A percentile compares a stretch with the other conserved stretches of the same genome.
These are phyloP conservation scores for Antedon mediterranea DNA, from an alignment of 53 echinoderm and acorn worm genomes.

Conservation along the genomic window DNA sequence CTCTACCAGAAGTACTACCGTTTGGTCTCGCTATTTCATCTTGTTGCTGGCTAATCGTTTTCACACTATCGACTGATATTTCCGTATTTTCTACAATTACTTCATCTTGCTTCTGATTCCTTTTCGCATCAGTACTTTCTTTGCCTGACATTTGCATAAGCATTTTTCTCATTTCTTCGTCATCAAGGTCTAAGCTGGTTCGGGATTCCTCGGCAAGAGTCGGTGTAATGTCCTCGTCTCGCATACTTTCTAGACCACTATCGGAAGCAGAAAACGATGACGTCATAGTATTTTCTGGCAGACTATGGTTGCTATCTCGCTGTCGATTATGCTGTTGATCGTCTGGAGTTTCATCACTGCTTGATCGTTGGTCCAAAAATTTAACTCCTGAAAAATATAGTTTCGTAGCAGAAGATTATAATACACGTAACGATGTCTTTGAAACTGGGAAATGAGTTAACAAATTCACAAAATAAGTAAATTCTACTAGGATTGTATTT, in stretches of 20 bases:
- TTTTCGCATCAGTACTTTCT: not conserved
- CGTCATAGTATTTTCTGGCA: not conserved
- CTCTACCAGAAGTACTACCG: not conserved
- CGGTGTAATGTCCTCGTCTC: slow-evolving; percentile 12
- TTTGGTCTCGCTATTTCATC: not conserved
- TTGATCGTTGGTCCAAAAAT: not conserved
- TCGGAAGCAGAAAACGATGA: not conserved
- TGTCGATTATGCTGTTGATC: not conserved
- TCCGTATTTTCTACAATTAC: not conserved
- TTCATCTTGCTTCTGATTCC: too few species aligned
- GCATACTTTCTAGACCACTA: slow-evolving; percentile 2
- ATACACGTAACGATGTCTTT: too few species aligned
- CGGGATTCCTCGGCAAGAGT: slow-evolving; percentile 1
- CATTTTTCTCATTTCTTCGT: slow-evolving; percentile 85
- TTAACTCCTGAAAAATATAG: not conserved
- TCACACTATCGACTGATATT: not conserved
- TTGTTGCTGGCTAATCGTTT: not conserved
- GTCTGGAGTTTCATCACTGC: not conserved
- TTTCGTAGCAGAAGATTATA: too few species aligned
- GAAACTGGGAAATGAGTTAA: too few species aligned
- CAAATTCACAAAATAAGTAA: too few species aligned
- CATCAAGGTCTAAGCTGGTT: slow-evolving; percentile 35
- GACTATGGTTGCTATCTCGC: not conserved
- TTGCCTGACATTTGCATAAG: slow-evolving; percentile 66
- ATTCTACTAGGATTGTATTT: too few species aligned